Evolutionary conservation across 2,113 vertebrate species (phyloP), one percentile per base, ranked within the genome.

Genomic region (Phylloscopus whistleri): DNA sequence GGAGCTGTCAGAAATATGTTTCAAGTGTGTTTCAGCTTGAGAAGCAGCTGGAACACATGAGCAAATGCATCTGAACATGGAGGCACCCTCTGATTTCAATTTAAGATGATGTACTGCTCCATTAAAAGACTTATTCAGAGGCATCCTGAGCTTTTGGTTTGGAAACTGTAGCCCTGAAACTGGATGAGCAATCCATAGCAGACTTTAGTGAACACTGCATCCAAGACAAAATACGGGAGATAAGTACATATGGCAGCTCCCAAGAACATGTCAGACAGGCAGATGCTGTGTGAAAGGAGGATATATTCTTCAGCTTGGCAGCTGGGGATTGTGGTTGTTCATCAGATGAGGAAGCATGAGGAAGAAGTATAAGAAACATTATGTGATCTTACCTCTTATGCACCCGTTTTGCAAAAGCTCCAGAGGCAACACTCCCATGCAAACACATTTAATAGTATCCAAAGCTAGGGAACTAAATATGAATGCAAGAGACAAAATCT

Each of bases 271-370:
- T 86, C 92, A 86, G 83, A 95, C 11, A 0, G 79, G 30, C 90
- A 95, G 82, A 90, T 90, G 79, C 76, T 89, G 15, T 70, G 68
- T 87, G 83, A 93, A 84, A 75, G 44, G 76, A 81, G 56, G 37
- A 92, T 62, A 35, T 8, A 62, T 88, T 87, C 90, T 91, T 92
- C 74, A 74, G 14, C 28, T 90, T 90, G 85, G 83, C 92, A 94
- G 48, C 69, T 95, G 83, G 35, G 48, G 41, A 70, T 60, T 89
- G 67, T 78, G 72, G n/a, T 37, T 78, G 20, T 27, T 80, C 68
- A 63, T 75, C 44, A 89, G 62, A 92, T 52, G 79, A 84, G 53
- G 73, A 69, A 79, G 30, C 75, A 67, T 2, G 5, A 80, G 44
- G 64, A 86, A 87, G 37, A 80, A 86, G 8, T 41, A 28, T 18